Evolutionary conservation across 2,113 vertebrate species (phyloP), one percentile per base, ranked within the genome.

Genomic region (Ondatra zibethicus): DNA sequence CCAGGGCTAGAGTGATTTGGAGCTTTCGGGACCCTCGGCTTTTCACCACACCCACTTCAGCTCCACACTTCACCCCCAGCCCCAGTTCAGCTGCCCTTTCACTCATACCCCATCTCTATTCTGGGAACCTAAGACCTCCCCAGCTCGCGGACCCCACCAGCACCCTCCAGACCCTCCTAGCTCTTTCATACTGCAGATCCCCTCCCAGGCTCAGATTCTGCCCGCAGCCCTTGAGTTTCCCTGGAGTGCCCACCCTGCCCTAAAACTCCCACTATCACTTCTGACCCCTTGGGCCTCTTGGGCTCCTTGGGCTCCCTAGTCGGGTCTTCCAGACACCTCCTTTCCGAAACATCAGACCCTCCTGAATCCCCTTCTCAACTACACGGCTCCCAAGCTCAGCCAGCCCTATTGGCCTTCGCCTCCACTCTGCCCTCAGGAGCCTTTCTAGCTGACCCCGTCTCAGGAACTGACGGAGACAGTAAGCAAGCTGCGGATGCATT

Each of bases 401-500:
- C 27, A 21, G 47, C 61, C 21, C 45, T 52, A 1, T 8, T 68
- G 45, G 25, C 65, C 42, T 66, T 86, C 19, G 12, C 42, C 21
- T 52, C 27, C 27, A 3, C 19, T 12, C 80, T 66, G 78, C 31
- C 63, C 47, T 78, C 92, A 68, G 94, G 82, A 89, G 72, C 77
- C 39, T 39, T 21, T 47, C 42, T 42, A 52, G 84, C 52, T 72
- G 88, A 47, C 78, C 75, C 72, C 66, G 9, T 55, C n/a, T 77
- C 52, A 1, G 55, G 27, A 96, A 13, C n/a, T 75, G 84, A 76
- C 2, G 13, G 10, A 39, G 45, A 4, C 73, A 0, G 1, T 63
- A 89, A 23, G 86, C 68, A 68, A 4, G 86, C 55, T 36, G 50
- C 87, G 63, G 66, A 96, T 95, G 96, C 89, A 86, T 82, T 93